These are phyloP conservation scores for Eulemur coronatus DNA, from an alignment of 2,797 vertebrate species.

Conservation along the genomic window DNA sequence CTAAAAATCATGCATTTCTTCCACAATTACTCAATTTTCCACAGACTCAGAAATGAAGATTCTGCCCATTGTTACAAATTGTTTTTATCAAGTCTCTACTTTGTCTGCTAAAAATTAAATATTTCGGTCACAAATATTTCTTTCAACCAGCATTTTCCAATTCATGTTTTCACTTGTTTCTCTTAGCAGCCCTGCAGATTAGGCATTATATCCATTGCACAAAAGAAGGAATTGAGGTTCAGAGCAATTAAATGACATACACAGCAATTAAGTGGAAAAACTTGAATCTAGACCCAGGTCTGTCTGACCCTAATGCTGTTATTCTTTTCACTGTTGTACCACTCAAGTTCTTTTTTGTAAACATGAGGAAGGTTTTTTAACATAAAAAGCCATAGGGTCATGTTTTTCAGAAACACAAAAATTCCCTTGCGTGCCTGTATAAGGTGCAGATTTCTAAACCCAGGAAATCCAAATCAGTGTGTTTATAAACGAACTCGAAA, in stretches of 20 bases:
- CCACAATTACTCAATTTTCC: not conserved
- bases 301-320: not conserved
- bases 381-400: not conserved
- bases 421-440: not conserved
- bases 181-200: not conserved
- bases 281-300: not conserved
- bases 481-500: not conserved
- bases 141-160: not conserved
- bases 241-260: not conserved
- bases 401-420: not conserved
- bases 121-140: not conserved
- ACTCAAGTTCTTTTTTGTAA: not conserved
- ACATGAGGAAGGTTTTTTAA: not conserved
- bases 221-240: not conserved
- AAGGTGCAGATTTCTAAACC: not conserved
- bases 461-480: not conserved
- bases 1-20: not conserved
- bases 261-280: not conserved
- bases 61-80: not conserved
- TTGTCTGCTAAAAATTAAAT: not conserved
- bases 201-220: not conserved
- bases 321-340: not conserved
- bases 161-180: not conserved
- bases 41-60: not conserved
- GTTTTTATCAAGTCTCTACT: not conserved